These are phyloP conservation scores for Spinus pinus DNA, from an alignment of 2,797 vertebrate genomes.

Conservation along the genomic window DNA sequence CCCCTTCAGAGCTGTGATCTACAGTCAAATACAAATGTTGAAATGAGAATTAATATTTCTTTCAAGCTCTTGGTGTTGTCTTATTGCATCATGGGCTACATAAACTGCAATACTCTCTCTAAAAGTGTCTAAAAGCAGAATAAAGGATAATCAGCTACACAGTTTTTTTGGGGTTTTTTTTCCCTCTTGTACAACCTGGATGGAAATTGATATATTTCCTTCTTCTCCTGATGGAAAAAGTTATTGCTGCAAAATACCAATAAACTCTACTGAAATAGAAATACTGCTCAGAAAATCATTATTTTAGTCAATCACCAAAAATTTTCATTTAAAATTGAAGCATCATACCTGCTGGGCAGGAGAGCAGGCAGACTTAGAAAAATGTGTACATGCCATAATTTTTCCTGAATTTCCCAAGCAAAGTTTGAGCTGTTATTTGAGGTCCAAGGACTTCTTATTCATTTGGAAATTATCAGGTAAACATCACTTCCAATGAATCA, in stretches of 20 bases:
- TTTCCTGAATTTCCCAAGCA: neutral
- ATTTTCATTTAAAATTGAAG: neutral
- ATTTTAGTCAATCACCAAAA: neutral
- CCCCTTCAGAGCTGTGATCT: neutral
- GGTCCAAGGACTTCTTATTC: neutral
- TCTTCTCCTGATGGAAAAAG: neutral
- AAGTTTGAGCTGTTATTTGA: neutral
- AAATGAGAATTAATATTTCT: neutral
- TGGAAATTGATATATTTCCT: neutral
- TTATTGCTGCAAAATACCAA: neutral
- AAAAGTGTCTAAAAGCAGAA: neutral
- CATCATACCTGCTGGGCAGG: neutral
- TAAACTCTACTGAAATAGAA: neutral
- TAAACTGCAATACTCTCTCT: neutral
- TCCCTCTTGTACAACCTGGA: neutral
- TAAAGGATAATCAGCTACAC: neutral
- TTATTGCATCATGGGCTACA: neutral
- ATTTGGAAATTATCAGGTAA: neutral
- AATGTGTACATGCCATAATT: rapidly evolving
- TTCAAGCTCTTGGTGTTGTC: neutral
- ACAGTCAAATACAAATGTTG: neutral
- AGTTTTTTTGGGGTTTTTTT: no score
- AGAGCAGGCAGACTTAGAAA: neutral
- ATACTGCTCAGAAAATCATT: neutral
- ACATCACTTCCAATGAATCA: neutral